Evolutionary conservation across 1,140 invertebrate species (phyloP).

Genomic region (Drosophila subpulchrella): DNA sequence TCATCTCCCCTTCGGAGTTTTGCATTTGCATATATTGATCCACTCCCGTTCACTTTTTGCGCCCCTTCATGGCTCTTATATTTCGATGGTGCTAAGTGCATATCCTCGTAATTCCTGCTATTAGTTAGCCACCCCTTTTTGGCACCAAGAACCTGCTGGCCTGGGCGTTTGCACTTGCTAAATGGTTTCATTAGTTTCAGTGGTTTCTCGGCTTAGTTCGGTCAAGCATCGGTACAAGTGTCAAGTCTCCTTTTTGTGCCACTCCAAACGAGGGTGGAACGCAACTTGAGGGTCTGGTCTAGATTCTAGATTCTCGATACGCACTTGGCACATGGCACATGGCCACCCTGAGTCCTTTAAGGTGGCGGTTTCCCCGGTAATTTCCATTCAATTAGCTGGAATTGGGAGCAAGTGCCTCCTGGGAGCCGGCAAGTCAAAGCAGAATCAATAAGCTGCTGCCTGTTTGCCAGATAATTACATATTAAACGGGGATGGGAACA

Average conservation of each 20-base stretch:
- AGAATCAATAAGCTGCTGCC: conserved; percentile 46
- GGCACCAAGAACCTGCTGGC: conserved; percentile 17
- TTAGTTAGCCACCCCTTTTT: conserved; percentile 51
- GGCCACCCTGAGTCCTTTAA: background rate
- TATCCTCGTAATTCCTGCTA: conserved; percentile 48
- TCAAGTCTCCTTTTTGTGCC: conserved; percentile 57
- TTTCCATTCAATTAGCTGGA: conserved; percentile 70
- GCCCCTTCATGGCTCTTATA: conserved; percentile 7
- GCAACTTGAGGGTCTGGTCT: conserved; percentile 17
- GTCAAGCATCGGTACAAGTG: conserved; percentile 67
- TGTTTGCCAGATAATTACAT: conserved; percentile 58
- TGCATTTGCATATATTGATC: conserved; percentile 75
- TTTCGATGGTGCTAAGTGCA: conserved; percentile 44
- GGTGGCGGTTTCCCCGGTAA: conserved; percentile 20
- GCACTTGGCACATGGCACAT: conserved; percentile 38
- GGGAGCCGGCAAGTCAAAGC: conserved; percentile 26
- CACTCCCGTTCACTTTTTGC: conserved; percentile 3
- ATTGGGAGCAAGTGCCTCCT: conserved; percentile 55
- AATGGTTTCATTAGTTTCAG: conserved; percentile 81
- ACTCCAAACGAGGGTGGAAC: conserved; percentile 46
- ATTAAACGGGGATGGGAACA: conserved; percentile 33
- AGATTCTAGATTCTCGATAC: conserved; percentile 14
- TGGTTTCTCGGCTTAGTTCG: conserved; percentile 67
- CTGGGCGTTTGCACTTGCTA: conserved; percentile 60
- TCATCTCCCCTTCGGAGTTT: conserved; percentile 2